Evolutionary conservation across 1,140 invertebrate species (phyloP), one percentile per base, ranked within the genome.

Genomic region (Chelonus insularis): DNA sequence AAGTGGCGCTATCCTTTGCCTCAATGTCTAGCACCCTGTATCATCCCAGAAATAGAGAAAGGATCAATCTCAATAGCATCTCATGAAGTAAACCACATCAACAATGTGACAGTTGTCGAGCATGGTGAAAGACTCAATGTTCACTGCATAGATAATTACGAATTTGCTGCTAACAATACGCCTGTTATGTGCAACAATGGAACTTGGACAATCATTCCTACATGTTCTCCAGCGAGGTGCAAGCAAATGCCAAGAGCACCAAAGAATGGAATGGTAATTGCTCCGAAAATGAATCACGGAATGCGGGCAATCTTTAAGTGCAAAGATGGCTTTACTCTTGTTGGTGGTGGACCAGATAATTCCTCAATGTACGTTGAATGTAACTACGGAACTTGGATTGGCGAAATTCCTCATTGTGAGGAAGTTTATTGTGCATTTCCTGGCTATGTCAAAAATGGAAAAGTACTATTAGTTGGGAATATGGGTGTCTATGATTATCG

Each of bases 401-500:
- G 92, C 0, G 89, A 91, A 61, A 87, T 88, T 23, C 93, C 94
- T 0, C 85, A 86, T 58, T 97, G 95, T 72, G 84, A 91, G 72
- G 94, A 96, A 86, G 93, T 97, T 0, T 97, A 92, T 70, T 98
- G 96, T 76, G 91, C 93, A 0, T 97, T 95, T 77, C 96, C 96
- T 12, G 96, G 96, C 1, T 89, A 90, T 62, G 89, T 98, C 41
- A 84, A 89, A 51, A 90, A 97, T 70, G 96, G 96, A 6, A 93
- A 95, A 76, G 93, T 98, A 0, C 82, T 97, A 9, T 80, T 98
- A 0, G 95, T 98, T 1, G 96, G 96, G 2, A 95, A 96, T 71
- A 97, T 98, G 94, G 96, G 96, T 0, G 85, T 96, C 29, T 98
- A 98, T 76, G 95, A 98, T 76, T 98, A 98, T 74, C 82, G 95